Evolutionary conservation across 2,888 invertebrate species (phyloP), one percentile per base, ranked within the genome.

Genomic region (Cryptocheilus praepositus): DNA sequence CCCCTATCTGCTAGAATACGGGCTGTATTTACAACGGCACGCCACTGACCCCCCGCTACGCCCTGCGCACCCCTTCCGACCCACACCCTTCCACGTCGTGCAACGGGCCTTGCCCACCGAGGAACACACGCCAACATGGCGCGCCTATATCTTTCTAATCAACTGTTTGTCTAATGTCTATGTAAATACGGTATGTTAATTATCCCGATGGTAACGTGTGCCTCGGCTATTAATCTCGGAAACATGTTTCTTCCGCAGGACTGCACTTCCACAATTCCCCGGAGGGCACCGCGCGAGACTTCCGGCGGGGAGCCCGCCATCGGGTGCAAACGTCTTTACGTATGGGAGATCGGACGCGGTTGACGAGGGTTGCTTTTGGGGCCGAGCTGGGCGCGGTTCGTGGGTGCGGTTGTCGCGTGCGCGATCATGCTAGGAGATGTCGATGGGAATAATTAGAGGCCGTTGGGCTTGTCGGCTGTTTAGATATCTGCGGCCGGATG

Each of bases 121-220:
- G 36, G 36, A 36, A 36, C 36, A 49, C 18, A 49, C 49, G 49
- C 43, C 61, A 57, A 61, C 66, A 68, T 63, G 67, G 60, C 75
- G 76, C 78, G 80, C 79, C 81, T 85, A 84, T 85, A 85, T 86
- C 86, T 85, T 83, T 81, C 83, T 77, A 82, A 86, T 85, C 86
- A 86, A 86, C 86, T 86, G 86, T 86, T 86, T 85, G 86, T 85
- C 85, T 85, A 86, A 86, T 84, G 86, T 85, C 85, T 86, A 86
- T 87, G 86, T 85, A 86, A 87, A 87, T 87, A 85, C 82, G 83
- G 82, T 83, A 85, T 86, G 85, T 84, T 86, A 85, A 86, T 87
- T 86, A 85, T 83, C 80, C 74, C 78, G 81, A 82, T 82, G 80
- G 83, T 83, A 83, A 86, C 86, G 85, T 86, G 84, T 82, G 77